Conservation (phyloP, 2,888 invertebrate genomes). For the Halictus ligatus region DNA sequence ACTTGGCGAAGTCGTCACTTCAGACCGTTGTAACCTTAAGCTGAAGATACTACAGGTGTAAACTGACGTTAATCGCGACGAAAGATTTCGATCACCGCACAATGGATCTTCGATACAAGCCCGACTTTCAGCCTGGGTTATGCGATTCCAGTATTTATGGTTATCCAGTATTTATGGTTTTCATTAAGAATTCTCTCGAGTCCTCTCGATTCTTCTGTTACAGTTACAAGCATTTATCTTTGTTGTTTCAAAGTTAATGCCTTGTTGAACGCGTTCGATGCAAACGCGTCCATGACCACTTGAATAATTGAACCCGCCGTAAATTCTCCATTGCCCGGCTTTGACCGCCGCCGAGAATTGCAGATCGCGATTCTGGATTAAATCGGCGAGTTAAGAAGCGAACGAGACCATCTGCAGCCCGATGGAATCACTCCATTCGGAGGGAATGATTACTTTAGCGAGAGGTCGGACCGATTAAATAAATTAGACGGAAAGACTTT, state of each 20-base stretch:
- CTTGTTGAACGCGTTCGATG: not conserved
- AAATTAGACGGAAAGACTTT: not conserved
- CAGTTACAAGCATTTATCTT: not conserved
- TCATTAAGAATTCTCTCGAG: not conserved
- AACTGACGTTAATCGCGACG: slow-evolving; percentile 1
- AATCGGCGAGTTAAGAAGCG: not conserved
- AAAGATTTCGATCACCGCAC: not conserved
- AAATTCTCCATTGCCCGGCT: not conserved
- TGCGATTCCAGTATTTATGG: not conserved
- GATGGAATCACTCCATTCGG: not conserved
- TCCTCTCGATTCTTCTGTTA: not conserved
- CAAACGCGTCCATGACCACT: not conserved
- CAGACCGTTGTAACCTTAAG: slow-evolving; percentile 68
- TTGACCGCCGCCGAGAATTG: not conserved
- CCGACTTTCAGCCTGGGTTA: not conserved
- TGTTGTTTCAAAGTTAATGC: not conserved
- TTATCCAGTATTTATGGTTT: no score
- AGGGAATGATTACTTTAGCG: not conserved
- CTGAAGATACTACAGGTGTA: slow-evolving; percentile 27
- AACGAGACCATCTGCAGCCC: not conserved
- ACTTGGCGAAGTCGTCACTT: slow-evolving; percentile 72
- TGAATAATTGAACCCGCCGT: not conserved
- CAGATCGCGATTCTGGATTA: not conserved
- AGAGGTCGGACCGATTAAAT: not conserved
- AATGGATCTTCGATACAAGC: not conserved